phyloP scores from a whole-genome alignment of 2,888 invertebrate species.

The Amblyjoppa fuscipennis region DNA sequence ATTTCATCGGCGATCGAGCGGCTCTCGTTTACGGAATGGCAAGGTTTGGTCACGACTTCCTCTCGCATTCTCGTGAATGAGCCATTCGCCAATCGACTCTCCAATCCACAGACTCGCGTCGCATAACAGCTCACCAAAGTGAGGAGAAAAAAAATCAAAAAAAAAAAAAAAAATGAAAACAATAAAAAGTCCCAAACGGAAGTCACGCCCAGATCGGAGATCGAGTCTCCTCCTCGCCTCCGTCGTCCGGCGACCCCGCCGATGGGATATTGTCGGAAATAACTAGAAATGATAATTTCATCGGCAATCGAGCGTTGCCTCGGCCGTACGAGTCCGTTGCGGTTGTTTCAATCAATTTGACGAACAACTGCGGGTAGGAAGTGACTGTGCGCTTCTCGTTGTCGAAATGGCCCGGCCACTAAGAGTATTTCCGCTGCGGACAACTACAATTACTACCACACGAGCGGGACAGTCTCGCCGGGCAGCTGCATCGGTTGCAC shows the following conservation, averaged over 20 bases:
- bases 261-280: constrained; percentile 11
- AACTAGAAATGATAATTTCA: constrained; percentile 39
- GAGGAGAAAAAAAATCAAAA: too few species aligned
- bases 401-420: constrained; percentile 28
- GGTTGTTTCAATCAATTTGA: constrained; percentile 57
- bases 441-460: constrained; percentile 41
- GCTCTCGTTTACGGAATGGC: too few species aligned
- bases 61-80: too few species aligned
- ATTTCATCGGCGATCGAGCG: too few species aligned
- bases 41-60: too few species aligned
- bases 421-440: constrained; percentile 46
- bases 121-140: too few species aligned
- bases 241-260: background rate
- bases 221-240: background rate
- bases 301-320: background rate
- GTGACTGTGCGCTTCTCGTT: constrained; percentile 15
- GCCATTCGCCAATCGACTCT: too few species aligned
- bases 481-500: background rate
- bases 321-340: constrained; percentile 13
- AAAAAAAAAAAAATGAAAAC: background rate
- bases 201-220: too few species aligned
- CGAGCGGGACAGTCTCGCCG: background rate
- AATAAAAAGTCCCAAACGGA: background rate
- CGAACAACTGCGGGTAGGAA: constrained; percentile 34
- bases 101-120: too few species aligned